Evolutionary conservation across 2,113 vertebrate genomes (phyloP).

Genomic region (Martes martes): DNA sequence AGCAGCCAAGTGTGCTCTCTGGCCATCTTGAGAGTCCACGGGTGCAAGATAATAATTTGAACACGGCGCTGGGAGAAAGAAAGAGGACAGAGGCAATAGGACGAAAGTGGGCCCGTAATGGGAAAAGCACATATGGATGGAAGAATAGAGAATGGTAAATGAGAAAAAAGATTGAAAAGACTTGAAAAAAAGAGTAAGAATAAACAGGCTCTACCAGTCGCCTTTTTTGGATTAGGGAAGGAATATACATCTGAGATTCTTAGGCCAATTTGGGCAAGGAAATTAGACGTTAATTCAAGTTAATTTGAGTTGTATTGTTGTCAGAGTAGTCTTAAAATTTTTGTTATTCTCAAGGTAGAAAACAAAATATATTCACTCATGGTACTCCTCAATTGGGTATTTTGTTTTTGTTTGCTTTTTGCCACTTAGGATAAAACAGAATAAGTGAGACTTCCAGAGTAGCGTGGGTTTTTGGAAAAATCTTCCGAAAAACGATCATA

Average conservation of each 20-base stretch:
- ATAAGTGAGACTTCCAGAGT: neutral
- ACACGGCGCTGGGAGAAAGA: neutral
- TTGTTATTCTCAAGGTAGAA: slow-evolving; percentile 22
- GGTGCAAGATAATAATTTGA: neutral
- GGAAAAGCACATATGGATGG: neutral
- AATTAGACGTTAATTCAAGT: slow-evolving; percentile 33
- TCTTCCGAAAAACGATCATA: neutral
- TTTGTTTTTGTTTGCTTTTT: neutral
- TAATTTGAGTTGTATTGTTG: slow-evolving; percentile 3
- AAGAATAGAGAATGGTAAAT: neutral
- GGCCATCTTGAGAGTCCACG: neutral
- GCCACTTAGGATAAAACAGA: neutral
- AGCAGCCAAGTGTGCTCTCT: neutral
- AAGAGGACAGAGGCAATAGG: neutral
- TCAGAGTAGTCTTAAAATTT: neutral
- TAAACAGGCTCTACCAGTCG: neutral
- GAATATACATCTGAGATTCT: neutral
- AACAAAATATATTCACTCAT: neutral
- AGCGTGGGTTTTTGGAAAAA: neutral
- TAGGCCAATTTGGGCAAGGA: neutral
- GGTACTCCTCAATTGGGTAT: neutral
- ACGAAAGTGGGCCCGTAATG: neutral
- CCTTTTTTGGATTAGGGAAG: neutral
- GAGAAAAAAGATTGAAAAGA: slow-evolving; percentile 14
- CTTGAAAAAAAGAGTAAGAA: neutral